Evolutionary conservation across 2,113 vertebrate genomes (phyloP).

Genomic region (Sapajus apella): DNA sequence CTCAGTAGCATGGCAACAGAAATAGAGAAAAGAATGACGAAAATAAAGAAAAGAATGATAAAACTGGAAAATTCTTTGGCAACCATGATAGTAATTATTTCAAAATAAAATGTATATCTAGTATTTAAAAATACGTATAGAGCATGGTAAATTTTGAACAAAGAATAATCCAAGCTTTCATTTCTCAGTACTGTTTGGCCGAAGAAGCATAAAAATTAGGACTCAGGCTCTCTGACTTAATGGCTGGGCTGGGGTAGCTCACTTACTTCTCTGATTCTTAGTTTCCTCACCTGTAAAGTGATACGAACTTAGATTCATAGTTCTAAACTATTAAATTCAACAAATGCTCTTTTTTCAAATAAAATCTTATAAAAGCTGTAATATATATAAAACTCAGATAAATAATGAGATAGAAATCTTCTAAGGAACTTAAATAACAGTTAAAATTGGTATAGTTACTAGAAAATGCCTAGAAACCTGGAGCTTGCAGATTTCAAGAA

Average conservation of each 20-base stretch:
- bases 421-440: neutral
- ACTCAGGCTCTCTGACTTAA: neutral
- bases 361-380: neutral
- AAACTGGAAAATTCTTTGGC: neutral
- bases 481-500: neutral
- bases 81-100: neutral
- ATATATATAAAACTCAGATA: neutral
- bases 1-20: constrained; percentile 5
- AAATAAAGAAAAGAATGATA: neutral
- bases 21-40: neutral
- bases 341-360: neutral
- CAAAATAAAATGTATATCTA: neutral
- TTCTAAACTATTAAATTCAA: constrained; percentile 33
- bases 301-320: neutral
- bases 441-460: neutral
- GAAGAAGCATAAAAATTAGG: neutral
- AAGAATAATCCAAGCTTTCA: neutral
- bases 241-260: neutral
- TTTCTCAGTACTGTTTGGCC: neutral
- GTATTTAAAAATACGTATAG: neutral
- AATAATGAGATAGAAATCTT: constrained; percentile 25
- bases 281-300: neutral
- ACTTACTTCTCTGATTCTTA: neutral
- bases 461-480: neutral
- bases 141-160: neutral